Conservation (phyloP, 1,140 invertebrate genomes). For the Trichomalopsis sarcophagae region DNA sequence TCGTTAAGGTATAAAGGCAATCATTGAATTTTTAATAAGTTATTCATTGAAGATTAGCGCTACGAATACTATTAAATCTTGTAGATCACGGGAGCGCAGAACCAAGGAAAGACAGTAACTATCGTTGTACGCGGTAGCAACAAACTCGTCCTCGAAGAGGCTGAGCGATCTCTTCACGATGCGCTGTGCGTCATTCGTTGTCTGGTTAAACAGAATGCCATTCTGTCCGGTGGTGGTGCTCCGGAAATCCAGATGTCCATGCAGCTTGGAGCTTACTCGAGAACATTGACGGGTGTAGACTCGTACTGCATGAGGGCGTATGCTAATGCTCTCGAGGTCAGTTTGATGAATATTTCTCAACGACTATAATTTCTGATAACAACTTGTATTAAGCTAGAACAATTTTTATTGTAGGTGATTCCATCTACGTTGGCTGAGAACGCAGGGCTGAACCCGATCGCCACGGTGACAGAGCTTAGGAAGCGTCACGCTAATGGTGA, state of each 20-base stretch:
- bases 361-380: not conserved
- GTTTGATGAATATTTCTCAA: constrained; percentile 22
- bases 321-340: constrained; percentile 95
- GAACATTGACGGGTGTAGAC: constrained; percentile 91
- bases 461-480: constrained; percentile 97
- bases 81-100: constrained; percentile 91
- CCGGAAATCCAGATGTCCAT: constrained; percentile 96
- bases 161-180: constrained; percentile 96
- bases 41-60: not conserved
- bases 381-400: not conserved
- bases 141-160: constrained; percentile 96
- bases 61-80: constrained; percentile 36
- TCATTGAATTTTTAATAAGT: not conserved
- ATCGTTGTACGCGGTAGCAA: constrained; percentile 97
- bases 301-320: constrained; percentile 96
- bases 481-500: constrained; percentile 93
- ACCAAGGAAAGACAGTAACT: constrained; percentile 93
- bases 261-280: constrained; percentile 87
- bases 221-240: constrained; percentile 97
- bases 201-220: constrained; percentile 92
- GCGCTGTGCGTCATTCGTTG: constrained; percentile 98
- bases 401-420: constrained; percentile 76
- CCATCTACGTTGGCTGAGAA: constrained; percentile 99
- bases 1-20: constrained; percentile 86
- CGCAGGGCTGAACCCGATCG: constrained; percentile 98